These are phyloP conservation scores for Tetragnatha montana DNA, from an alignment of 2,888 invertebrate species.

Conservation along the genomic window DNA sequence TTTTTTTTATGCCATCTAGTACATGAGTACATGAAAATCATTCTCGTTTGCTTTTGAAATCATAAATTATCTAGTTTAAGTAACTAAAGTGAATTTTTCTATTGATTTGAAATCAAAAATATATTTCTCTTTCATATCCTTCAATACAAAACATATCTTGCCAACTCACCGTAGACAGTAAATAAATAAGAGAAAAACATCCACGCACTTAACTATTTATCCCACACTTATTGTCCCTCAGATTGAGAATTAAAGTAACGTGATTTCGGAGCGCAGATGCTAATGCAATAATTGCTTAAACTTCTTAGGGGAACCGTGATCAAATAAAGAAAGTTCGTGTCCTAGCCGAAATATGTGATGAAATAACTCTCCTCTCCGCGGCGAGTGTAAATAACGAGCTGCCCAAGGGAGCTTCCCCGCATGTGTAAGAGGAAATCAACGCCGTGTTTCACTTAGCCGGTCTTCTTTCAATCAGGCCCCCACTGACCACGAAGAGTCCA, in stretches of 20 bases:
- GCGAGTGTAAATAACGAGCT: constrained; percentile 62
- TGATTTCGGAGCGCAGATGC: background rate
- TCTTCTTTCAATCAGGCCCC: constrained; percentile 66
- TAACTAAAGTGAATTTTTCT: no score
- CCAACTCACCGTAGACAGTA: no score
- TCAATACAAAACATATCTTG: no score
- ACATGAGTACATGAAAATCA: no score
- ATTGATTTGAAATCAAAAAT: no score
- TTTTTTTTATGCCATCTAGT: no score
- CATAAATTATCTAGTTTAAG: no score
- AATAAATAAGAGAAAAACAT: background rate
- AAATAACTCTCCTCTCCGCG: constrained; percentile 40
- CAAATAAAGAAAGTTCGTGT: constrained; percentile 12
- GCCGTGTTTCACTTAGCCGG: constrained; percentile 67
- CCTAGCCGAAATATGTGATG: constrained; percentile 36
- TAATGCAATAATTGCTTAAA: constrained; percentile 1
- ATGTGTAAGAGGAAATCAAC: constrained; percentile 69
- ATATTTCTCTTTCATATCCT: no score
- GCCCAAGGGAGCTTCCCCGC: constrained; percentile 36
- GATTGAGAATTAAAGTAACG: background rate
- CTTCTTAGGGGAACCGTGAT: background rate
- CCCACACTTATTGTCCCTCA: background rate
- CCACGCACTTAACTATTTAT: background rate
- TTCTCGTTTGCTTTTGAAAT: no score
- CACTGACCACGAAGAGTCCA: constrained; percentile 56